These are phyloP conservation scores for Eulithis testata DNA, from an alignment of 2,888 invertebrate genomes.

Conservation along the genomic window DNA sequence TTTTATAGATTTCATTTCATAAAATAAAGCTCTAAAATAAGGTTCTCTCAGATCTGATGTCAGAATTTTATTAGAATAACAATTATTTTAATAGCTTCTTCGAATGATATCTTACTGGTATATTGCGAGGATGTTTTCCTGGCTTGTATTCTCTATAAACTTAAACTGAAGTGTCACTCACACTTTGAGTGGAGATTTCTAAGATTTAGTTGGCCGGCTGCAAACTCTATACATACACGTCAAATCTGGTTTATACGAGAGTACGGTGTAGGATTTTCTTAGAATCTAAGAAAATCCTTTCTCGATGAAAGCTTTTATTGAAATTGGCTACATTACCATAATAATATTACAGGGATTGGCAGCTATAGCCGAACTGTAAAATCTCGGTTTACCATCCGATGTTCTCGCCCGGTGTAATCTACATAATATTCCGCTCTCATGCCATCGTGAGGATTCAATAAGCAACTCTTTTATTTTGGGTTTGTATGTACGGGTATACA, in stretches of 20 bases:
- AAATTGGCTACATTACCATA: slow-evolving; percentile 82
- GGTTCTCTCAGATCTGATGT: no score
- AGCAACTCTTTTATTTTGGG: slow-evolving; percentile 62
- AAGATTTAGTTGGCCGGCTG: no score
- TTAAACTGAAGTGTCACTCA: no score
- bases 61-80: no score
- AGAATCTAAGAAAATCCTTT: slow-evolving; percentile 56
- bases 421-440: slow-evolving; percentile 66
- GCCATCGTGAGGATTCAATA: slow-evolving; percentile 74
- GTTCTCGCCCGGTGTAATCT: slow-evolving; percentile 64
- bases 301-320: slow-evolving; percentile 79
- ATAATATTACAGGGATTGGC: slow-evolving; percentile 83
- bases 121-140: no score
- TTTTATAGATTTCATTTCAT: no score
- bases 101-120: no score
- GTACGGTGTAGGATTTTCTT: no score
- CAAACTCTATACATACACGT: slow-evolving; percentile 1
- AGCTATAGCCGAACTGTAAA: slow-evolving; percentile 77
- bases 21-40: no score
- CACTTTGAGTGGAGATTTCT: no score
- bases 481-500: background rate
- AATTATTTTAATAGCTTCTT: no score
- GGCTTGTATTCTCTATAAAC: no score
- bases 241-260: slow-evolving; percentile 21
- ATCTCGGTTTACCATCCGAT: slow-evolving; percentile 72